Conservation (phyloP, 2,888 invertebrate genomes). For the Xestia xanthographa region DNA sequence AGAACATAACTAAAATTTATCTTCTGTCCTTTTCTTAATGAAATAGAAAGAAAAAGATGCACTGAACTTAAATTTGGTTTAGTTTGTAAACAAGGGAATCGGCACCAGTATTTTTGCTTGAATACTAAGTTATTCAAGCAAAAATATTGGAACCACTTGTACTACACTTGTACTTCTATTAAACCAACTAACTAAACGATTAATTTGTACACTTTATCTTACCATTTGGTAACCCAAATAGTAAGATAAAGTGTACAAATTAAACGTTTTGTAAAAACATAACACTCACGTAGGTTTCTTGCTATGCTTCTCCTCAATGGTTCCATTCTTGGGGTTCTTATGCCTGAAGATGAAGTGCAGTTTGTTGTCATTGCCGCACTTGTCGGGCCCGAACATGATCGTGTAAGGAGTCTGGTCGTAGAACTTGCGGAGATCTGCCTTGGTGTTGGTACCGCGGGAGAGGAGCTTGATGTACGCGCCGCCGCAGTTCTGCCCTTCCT, state of each 20-base stretch:
- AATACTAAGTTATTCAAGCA: no score
- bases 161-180: no score
- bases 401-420: slow-evolving; percentile 99
- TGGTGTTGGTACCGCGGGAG: slow-evolving; percentile 92
- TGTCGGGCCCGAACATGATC: slow-evolving; percentile 99
- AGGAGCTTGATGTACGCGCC: slow-evolving; percentile 99
- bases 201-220: no score
- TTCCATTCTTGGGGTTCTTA: slow-evolving; percentile 97
- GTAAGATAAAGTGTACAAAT: background rate
- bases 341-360: slow-evolving; percentile 98
- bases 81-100: no score
- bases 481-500: slow-evolving; percentile 99
- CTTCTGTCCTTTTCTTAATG: no score
- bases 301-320: slow-evolving; percentile 98
- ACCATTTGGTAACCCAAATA: no score
- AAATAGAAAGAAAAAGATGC: no score
- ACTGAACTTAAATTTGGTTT: no score
- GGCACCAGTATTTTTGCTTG: no score
- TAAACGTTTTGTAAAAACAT: background rate
- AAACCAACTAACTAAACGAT: no score
- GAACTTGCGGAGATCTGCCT: slow-evolving; percentile 94
- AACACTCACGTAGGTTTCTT: slow-evolving; percentile 94
- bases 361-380: slow-evolving; percentile 99
- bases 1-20: no score
- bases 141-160: no score